Conservation (phyloP, 1,140 invertebrate species). For the Drosophila oshimai region DNA sequence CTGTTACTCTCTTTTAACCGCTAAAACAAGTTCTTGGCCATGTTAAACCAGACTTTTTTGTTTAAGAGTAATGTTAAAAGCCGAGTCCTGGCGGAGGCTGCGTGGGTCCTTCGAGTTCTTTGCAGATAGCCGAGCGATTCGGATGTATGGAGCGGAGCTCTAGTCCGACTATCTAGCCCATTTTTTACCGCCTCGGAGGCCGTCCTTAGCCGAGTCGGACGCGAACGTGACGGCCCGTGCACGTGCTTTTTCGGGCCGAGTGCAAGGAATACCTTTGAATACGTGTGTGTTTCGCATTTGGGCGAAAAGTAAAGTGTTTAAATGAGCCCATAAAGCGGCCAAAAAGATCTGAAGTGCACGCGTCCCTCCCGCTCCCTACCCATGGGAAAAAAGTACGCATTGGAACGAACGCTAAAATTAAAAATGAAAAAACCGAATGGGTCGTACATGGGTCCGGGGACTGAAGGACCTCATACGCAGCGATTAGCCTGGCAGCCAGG, state of each 20-base stretch:
- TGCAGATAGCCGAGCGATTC: conserved; percentile 15
- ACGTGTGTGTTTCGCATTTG: conserved; percentile 32
- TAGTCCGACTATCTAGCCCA: not conserved
- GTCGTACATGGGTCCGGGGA: too few relatives aligned
- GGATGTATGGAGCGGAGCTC: conserved; percentile 43
- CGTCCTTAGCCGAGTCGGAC: not conserved
- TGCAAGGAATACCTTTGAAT: conserved; percentile 42
- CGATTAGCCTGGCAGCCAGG: too few relatives aligned
- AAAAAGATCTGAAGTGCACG: not conserved
- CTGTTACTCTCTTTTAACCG: too few relatives aligned
- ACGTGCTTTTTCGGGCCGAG: conserved; percentile 40
- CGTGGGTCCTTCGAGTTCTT: conserved; percentile 53
- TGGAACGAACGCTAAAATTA: not conserved
- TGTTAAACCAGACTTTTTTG: too few relatives aligned
- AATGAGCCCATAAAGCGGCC: conserved; percentile 28
- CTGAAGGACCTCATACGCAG: too few relatives aligned
- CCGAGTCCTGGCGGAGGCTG: not conserved
- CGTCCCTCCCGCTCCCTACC: not conserved
- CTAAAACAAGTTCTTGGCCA: too few relatives aligned
- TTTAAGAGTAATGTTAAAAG: too few relatives aligned
- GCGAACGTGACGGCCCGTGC: conserved; percentile 12
- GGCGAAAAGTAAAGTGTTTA: conserved; percentile 18
- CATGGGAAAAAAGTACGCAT: too few relatives aligned
- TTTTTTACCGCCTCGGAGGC: not conserved
- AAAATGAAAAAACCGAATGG: not conserved